phyloP scores from a whole-genome alignment of 2,797 vertebrate genomes.

The Orestias chungarensis region DNA sequence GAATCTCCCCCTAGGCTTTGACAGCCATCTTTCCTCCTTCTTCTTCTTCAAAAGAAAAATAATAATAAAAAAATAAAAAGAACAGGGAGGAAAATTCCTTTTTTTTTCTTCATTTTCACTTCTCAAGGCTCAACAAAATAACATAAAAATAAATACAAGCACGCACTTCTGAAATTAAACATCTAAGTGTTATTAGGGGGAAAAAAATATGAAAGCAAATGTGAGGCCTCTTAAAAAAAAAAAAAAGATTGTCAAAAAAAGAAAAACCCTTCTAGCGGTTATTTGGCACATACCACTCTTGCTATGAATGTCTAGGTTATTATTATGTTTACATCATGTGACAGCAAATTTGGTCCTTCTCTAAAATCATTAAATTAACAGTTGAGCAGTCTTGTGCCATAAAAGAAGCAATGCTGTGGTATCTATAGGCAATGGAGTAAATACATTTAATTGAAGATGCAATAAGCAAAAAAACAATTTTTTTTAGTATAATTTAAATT shows the following conservation, averaged over 20 bases:
- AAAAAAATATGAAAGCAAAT: constrained; percentile 68
- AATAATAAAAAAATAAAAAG: too few species aligned
- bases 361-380: constrained; percentile 93
- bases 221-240: constrained; percentile 77
- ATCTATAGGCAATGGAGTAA: constrained; percentile 86
- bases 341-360: constrained; percentile 94
- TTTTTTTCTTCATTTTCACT: constrained; percentile 67
- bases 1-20: constrained; percentile 65
- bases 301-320: constrained; percentile 84
- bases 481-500: constrained; percentile 60
- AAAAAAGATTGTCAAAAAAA: constrained; percentile 89
- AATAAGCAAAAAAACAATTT: constrained; percentile 76
- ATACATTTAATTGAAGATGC: constrained; percentile 86
- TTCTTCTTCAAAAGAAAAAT: too few species aligned
- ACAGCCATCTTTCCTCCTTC: constrained; percentile 68
- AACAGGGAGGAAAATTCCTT: constrained; percentile 64
- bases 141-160: constrained; percentile 86
- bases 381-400: constrained; percentile 88
- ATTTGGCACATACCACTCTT: constrained; percentile 90
- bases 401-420: constrained; percentile 91
- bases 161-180: constrained; percentile 82
- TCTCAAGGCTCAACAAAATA: constrained; percentile 76
- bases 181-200: constrained; percentile 72
- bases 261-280: constrained; percentile 74
- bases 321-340: constrained; percentile 83